Percentiles rank a stretch among this genome's conserved stretches.
Evolutionary conservation across 2,113 vertebrate species (phyloP).

Genomic region (Gambusia holbrooki): DNA sequence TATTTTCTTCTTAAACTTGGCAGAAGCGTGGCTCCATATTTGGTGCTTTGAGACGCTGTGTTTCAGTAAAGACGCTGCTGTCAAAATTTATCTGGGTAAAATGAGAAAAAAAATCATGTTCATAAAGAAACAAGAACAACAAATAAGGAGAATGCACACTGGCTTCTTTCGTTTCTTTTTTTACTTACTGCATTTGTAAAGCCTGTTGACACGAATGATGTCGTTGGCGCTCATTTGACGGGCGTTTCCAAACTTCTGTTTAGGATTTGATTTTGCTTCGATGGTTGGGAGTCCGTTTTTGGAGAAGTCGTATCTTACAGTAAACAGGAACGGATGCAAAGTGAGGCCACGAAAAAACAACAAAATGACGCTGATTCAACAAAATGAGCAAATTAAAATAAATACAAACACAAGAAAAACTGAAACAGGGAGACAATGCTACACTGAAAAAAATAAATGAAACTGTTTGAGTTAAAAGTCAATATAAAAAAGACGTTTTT

Average conservation of each 20-base stretch:
- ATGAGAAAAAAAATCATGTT: no score
- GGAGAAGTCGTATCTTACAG: conserved; percentile 38
- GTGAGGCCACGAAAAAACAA: neutral
- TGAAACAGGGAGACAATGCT: no score
- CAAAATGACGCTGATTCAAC: neutral
- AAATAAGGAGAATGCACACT: no score
- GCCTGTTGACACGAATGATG: conserved; percentile 53
- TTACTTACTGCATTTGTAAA: conserved; percentile 60
- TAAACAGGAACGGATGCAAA: neutral
- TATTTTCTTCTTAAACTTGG: neutral
- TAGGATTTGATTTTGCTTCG: conserved; percentile 5
- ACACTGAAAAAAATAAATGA: no score
- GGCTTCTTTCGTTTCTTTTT: neutral
- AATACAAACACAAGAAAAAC: no score
- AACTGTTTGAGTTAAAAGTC: no score
- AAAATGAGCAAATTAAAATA: neutral
- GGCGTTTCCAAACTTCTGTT: conserved; percentile 20
- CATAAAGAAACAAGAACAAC: no score
- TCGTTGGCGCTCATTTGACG: conserved; percentile 46
- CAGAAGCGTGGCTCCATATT: no score
- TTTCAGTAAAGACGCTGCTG: neutral
- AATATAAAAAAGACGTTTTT: neutral
- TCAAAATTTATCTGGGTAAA: neutral
- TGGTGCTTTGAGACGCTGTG: no score
- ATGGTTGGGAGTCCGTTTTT: conserved; percentile 52